phyloP scores from a whole-genome alignment of 2,888 invertebrate genomes.

The Chymomyza fuscimana region DNA sequence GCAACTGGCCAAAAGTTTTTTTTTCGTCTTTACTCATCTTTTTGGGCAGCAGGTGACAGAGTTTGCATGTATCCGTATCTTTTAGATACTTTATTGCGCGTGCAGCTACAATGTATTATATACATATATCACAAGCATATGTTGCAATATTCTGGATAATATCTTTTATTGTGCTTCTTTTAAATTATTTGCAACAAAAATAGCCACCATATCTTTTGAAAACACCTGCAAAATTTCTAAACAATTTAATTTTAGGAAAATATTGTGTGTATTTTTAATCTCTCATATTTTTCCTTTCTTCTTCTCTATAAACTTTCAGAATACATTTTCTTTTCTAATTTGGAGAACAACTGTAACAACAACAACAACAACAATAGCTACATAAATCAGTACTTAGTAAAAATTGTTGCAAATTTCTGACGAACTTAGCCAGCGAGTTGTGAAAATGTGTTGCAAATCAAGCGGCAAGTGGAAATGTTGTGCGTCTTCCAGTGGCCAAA shows the following conservation, averaged over 20 bases:
- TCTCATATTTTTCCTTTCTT: background rate
- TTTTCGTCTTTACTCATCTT: no score
- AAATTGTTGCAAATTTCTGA: conserved; percentile 52
- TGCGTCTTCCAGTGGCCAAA: conserved; percentile 45
- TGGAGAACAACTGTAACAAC: conserved; percentile 40
- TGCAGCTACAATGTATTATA: no score
- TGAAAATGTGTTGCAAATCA: conserved; percentile 70
- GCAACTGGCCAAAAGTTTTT: no score
- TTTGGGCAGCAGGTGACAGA: conserved; percentile 12
- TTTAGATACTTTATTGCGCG: background rate
- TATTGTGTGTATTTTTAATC: background rate
- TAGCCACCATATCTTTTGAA: conserved; percentile 8
- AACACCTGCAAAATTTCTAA: conserved; percentile 63
- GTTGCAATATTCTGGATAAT: background rate
- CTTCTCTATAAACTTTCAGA: conserved; percentile 58
- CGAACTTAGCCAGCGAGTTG: conserved; percentile 46
- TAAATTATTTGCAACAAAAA: background rate
- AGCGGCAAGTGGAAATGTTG: conserved; percentile 57
- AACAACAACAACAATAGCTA: conserved; percentile 26
- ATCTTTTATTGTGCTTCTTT: no score
- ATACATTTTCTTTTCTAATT: conserved; percentile 40
- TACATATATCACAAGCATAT: background rate
- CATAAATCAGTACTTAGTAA: conserved; percentile 16
- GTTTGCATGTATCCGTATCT: background rate
- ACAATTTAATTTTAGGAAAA: conserved; percentile 32